Evolutionary conservation across 2,888 invertebrate genomes (phyloP).

Genomic region (Caenorhabditis sp.): DNA sequence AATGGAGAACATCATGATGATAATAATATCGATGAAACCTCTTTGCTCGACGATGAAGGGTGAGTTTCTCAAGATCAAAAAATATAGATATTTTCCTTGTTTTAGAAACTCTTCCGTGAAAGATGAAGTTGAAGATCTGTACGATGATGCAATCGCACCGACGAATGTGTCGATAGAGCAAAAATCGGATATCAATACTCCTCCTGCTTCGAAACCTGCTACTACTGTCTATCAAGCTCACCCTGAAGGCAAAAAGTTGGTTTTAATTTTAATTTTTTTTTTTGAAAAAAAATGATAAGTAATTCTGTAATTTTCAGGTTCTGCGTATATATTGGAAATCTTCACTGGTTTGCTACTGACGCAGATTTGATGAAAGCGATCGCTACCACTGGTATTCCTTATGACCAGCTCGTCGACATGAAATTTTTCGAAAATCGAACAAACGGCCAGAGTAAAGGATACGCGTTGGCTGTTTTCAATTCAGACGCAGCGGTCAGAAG

Average conservation of each 20-base stretch:
- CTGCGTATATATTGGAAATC: conserved; percentile 94
- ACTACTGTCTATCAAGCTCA: not conserved
- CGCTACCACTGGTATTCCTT: conserved; percentile 86
- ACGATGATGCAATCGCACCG: conserved; percentile 67
- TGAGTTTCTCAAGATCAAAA: not conserved
- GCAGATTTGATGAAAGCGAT: conserved; percentile 80
- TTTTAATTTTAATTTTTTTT: not conserved
- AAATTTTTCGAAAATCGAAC: conserved; percentile 98
- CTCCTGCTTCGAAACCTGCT: not conserved
- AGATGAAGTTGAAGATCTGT: conserved; percentile 58
- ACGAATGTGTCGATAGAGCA: conserved; percentile 26
- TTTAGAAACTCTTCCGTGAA: too few relatives aligned
- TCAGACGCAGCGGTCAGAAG: conserved; percentile 79
- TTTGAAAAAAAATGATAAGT: too few relatives aligned
- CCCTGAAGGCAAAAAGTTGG: conserved; percentile 34
- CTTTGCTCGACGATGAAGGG: conserved; percentile 26
- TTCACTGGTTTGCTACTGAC: conserved; percentile 82
- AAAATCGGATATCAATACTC: not conserved
- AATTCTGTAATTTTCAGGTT: conserved; percentile 50
- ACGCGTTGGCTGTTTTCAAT: conserved; percentile 91
- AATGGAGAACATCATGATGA: conserved; percentile 8
- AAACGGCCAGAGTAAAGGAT: conserved; percentile 78
- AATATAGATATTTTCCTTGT: too few relatives aligned
- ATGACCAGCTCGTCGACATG: conserved; percentile 92
- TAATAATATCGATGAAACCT: conserved; percentile 36